Conservation (phyloP, 2,888 invertebrate species). For the Aphidoletes aphidimyza region DNA sequence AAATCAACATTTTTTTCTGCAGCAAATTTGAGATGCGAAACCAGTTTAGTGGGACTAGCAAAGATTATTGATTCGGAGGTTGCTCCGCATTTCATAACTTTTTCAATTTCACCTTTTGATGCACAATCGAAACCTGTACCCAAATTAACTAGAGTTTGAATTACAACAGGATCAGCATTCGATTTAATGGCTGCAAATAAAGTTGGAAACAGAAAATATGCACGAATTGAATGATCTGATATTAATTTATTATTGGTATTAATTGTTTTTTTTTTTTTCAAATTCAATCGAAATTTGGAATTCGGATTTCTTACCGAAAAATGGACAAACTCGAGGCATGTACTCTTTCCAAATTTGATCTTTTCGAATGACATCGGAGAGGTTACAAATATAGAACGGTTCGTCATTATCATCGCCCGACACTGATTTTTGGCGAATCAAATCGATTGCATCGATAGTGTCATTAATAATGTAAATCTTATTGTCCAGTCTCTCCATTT, state of each 20-base stretch:
- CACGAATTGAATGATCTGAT: background rate
- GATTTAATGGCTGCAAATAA: conserved; percentile 86
- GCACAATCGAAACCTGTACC: conserved; percentile 98
- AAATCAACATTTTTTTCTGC: conserved; percentile 76
- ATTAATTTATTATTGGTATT: too few species aligned
- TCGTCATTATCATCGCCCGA: background rate
- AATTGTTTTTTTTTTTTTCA: too few species aligned
- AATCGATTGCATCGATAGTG: conserved; percentile 45
- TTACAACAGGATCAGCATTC: conserved; percentile 86
- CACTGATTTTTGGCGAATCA: background rate
- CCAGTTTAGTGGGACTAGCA: conserved; percentile 92
- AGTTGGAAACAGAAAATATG: background rate
- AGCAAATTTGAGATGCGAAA: conserved; percentile 86
- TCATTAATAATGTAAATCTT: conserved; percentile 22
- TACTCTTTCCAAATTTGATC: conserved; percentile 36
- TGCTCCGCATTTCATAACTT: conserved; percentile 67
- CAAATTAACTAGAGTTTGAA: conserved; percentile 86
- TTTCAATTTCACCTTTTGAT: conserved; percentile 90
- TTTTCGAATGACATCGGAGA: conserved; percentile 39
- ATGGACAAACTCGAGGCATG: conserved; percentile 53
- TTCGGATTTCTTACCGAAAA: background rate
- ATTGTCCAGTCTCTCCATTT: too few species aligned
- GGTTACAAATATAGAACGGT: conserved; percentile 49
- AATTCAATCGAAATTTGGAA: too few species aligned
- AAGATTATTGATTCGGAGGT: conserved; percentile 78